A percentile compares a stretch with the other conserved stretches of the same genome.
Evolutionary conservation across 2,797 vertebrate genomes (phyloP).

Genomic region (Malacoctenus gilli): DNA sequence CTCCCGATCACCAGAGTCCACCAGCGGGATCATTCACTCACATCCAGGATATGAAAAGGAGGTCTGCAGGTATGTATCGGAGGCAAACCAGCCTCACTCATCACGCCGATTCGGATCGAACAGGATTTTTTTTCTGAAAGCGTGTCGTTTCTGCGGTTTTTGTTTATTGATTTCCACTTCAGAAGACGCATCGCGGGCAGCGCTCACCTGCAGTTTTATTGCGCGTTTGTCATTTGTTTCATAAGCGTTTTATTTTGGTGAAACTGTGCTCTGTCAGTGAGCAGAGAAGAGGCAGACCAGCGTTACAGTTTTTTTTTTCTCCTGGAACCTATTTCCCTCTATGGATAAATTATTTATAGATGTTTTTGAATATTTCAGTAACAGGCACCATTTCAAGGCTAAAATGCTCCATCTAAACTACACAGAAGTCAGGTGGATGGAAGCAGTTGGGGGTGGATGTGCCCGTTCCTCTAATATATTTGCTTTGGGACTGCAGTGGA

Average conservation of each 20-base stretch:
- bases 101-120: constrained; percentile 4
- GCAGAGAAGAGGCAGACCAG: constrained; percentile 51
- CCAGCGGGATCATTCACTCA: constrained; percentile 47
- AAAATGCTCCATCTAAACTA: constrained; percentile 64
- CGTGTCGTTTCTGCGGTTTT: constrained; percentile 1
- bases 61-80: constrained; percentile 75
- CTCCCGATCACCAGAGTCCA: constrained; percentile 30
- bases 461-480: no score
- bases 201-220: constrained; percentile 23
- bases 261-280: constrained; percentile 41
- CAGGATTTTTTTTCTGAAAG: neutral
- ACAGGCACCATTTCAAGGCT: constrained; percentile 73
- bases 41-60: constrained; percentile 52
- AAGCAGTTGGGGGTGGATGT: no score
- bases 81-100: constrained; percentile 15
- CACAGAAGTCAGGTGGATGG: constrained; percentile 39
- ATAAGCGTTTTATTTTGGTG: constrained; percentile 20
- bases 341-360: constrained; percentile 81
- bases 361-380: constrained; percentile 84
- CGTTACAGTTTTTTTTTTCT: constrained; percentile 56
- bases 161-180: constrained; percentile 13
- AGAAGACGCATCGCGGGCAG: neutral
- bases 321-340: constrained; percentile 76
- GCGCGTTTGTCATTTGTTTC: constrained; percentile 14
- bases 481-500: constrained; percentile 56